A percentile compares a stretch with the other conserved stretches of the same genome.
Conservation (phyloP, 53 echinoderm and acorn worm genomes). For the Apostichopus leukothele region DNA sequence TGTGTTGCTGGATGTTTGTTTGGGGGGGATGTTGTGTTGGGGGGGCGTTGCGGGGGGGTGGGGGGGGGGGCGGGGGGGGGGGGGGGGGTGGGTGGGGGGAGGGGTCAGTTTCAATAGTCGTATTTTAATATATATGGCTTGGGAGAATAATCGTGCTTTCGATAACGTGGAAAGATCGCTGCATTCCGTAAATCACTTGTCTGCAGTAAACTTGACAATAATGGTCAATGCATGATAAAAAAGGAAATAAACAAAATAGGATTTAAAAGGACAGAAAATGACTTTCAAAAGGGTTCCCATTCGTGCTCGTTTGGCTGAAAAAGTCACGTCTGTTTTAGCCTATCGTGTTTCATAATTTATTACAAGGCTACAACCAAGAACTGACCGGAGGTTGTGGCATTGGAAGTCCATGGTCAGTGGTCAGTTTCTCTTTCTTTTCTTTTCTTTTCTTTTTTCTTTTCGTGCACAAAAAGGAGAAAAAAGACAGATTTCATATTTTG, state of each 20-base stretch:
- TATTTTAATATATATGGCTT: too few species aligned
- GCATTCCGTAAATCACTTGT: neutral
- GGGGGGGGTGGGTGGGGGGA: too few species aligned
- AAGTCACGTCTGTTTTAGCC: neutral
- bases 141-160: neutral
- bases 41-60: too few species aligned
- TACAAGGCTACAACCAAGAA: neutral
- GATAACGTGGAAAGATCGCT: neutral
- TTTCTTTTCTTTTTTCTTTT: neutral
- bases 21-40: too few species aligned
- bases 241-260: neutral
- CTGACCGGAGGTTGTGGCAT: neutral
- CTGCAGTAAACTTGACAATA: neutral
- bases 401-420: slow-evolving; percentile 1
- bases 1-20: too few species aligned
- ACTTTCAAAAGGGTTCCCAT: neutral
- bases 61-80: too few species aligned
- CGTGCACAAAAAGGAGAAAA: neutral
- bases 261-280: neutral
- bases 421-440: neutral
- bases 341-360: neutral
- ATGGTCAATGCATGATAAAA: neutral
- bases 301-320: neutral
- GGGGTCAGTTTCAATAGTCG: too few species aligned
- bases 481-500: neutral